Base-by-base conservation (phyloP, 2,113 vertebrate species). In the Perca flavescens region DNA sequence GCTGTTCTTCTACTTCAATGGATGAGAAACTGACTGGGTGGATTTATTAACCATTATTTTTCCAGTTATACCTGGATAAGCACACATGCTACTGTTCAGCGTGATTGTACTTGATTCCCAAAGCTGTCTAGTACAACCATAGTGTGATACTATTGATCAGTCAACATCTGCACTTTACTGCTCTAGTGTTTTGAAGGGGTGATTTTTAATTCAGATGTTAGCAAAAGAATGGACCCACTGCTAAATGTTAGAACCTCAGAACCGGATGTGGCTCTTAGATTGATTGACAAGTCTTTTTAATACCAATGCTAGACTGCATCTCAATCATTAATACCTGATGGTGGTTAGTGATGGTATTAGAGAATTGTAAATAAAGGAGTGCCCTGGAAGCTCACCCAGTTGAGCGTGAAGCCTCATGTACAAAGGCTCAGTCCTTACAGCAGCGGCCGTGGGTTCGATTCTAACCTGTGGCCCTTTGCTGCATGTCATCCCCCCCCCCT, bases 1-100 rank as follows among this genome's bases (percentile, higher is more conserved):
- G 93, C 93, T 82, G 79, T 93, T 93, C 93, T 89, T 86, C 90
- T 89, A 87, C 87, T 90, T 89, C 93, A 92, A 83, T 91, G 86
- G 81, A 82, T 77, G 66, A 79, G 75, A 91, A 93, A 88, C 84
- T 80, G 74, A 63, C 84, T 90, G 74, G 68, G 85, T 89, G 83
- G 83, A 90, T 85, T 85, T 93, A 86, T 91, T 87, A 87, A 91
- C 84, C 77, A 75, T 91, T 86, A 91, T 92, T 89, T 91, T 88
- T 85, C 85, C 79, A 86, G 74, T 72, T 47, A 74, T 88, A 87
- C 79, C 73, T 68, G 77, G 58, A 90, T 85, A 28, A 79, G 74
- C 61, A 70, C 78, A 62, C 73, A 63, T 14, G 21, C 53, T 43
- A 16, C 61, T 75, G 28, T 58, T 85, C 46, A 6, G 31, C 9